Evolutionary conservation across 2,797 vertebrate species (phyloP).

Genomic region (Sciurus vulgaris): DNA sequence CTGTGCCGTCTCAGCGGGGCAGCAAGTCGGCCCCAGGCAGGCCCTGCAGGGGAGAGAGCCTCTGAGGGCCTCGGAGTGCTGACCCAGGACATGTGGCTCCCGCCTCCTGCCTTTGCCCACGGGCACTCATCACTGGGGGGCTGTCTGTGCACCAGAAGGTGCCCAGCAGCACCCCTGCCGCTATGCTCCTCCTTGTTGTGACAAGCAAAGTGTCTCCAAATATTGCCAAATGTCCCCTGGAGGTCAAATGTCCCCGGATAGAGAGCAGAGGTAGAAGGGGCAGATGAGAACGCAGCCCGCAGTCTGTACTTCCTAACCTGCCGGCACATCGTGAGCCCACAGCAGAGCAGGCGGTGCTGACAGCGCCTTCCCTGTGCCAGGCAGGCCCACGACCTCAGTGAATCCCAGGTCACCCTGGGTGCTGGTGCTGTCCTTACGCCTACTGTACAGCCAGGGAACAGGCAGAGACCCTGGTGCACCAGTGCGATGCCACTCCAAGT

Average conservation of each 20-base stretch:
- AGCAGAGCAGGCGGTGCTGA: too few species aligned
- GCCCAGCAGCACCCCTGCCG: not conserved
- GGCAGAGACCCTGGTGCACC: not conserved
- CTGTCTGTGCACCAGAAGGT: not conserved
- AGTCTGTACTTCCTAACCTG: not conserved
- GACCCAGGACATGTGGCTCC: not conserved
- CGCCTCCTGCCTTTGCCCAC: not conserved
- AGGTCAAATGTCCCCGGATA: not conserved
- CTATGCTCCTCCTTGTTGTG: not conserved
- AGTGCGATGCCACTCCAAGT: not conserved
- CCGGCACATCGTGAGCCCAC: too few species aligned
- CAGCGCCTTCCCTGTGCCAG: not conserved
- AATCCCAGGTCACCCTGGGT: not conserved
- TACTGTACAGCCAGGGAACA: not conserved
- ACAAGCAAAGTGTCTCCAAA: not conserved
- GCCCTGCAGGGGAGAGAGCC: not conserved
- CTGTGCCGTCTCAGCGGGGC: fast-evolving
- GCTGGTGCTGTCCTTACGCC: not conserved
- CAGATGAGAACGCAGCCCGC: too few species aligned
- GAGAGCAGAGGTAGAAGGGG: not conserved
- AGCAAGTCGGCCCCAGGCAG: not conserved
- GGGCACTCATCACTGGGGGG: not conserved
- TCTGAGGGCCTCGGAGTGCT: not conserved
- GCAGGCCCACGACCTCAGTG: not conserved
- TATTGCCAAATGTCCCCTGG: not conserved